phyloP scores from a whole-genome alignment of 1,140 invertebrate genomes.

The Sweltsa coloradensis region DNA sequence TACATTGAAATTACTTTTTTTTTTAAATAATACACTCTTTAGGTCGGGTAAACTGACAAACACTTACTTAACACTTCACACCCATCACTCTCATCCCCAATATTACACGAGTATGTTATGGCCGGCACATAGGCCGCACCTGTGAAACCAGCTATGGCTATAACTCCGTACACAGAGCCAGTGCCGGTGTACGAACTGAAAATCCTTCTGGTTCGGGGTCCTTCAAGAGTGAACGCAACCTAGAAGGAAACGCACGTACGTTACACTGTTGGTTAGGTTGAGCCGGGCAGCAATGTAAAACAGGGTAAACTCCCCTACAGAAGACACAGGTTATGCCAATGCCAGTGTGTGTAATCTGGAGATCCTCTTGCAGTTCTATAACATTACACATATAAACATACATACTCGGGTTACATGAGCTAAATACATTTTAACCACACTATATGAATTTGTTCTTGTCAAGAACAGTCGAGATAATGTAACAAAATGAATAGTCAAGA shows the following conservation, averaged over 20 bases:
- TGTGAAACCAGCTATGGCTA: slow-evolving; percentile 36
- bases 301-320: too few relatives aligned
- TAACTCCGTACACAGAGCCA: slow-evolving; percentile 45
- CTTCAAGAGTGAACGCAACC: slow-evolving; percentile 21
- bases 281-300: too few relatives aligned
- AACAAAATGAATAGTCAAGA: too few relatives aligned
- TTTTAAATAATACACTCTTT: not conserved
- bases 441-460: too few relatives aligned
- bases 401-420: not conserved
- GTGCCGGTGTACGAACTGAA: slow-evolving; percentile 49
- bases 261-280: too few relatives aligned
- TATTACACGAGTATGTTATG: slow-evolving; percentile 48
- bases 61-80: slow-evolving; percentile 35
- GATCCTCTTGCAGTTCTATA: too few relatives aligned
- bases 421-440: too few relatives aligned
- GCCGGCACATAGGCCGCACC: slow-evolving; percentile 49
- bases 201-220: slow-evolving; percentile 30
- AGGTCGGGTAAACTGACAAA: slow-evolving; percentile 8
- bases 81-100: slow-evolving; percentile 23
- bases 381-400: too few relatives aligned
- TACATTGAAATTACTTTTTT: too few relatives aligned
- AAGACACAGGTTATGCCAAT: too few relatives aligned
- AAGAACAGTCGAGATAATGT: too few relatives aligned
- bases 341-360: too few relatives aligned
- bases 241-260: slow-evolving; percentile 20